These are phyloP conservation scores for Tetragonisca angustula DNA, from an alignment of 2,888 invertebrate genomes.

Conservation along the genomic window DNA sequence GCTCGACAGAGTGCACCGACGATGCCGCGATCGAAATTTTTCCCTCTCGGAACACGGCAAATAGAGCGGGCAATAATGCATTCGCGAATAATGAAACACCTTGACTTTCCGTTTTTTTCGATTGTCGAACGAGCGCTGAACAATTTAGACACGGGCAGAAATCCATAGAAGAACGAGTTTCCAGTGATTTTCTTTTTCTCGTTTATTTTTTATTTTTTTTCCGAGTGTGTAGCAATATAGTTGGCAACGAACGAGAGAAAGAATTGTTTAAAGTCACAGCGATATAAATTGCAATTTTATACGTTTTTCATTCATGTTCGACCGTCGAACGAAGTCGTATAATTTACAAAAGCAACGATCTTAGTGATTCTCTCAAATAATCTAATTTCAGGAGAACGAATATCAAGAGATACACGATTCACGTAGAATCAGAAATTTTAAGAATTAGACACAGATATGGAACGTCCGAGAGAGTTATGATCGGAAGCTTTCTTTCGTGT, in stretches of 20 bases:
- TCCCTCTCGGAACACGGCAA: background rate
- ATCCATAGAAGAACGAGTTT: background rate
- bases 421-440: background rate
- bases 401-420: too few species aligned
- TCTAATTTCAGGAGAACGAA: too few species aligned
- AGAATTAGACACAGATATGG: background rate
- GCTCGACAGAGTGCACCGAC: background rate
- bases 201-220: background rate
- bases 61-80: background rate
- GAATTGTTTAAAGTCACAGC: too few species aligned
- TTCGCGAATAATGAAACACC: background rate
- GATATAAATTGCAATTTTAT: too few species aligned
- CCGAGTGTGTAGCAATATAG: too few species aligned
- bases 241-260: too few species aligned
- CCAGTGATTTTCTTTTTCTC: background rate
- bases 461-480: background rate
- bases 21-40: constrained; percentile 3
- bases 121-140: background rate
- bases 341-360: too few species aligned
- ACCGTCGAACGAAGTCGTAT: too few species aligned
- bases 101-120: background rate
- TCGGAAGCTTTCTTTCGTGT: background rate
- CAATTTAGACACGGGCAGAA: background rate
- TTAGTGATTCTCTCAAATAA: too few species aligned
- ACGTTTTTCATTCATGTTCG: too few species aligned